These are phyloP conservation scores for Oncorhynchus tshawytscha DNA, from an alignment of 2,113 vertebrate species.

Conservation along the genomic window DNA sequence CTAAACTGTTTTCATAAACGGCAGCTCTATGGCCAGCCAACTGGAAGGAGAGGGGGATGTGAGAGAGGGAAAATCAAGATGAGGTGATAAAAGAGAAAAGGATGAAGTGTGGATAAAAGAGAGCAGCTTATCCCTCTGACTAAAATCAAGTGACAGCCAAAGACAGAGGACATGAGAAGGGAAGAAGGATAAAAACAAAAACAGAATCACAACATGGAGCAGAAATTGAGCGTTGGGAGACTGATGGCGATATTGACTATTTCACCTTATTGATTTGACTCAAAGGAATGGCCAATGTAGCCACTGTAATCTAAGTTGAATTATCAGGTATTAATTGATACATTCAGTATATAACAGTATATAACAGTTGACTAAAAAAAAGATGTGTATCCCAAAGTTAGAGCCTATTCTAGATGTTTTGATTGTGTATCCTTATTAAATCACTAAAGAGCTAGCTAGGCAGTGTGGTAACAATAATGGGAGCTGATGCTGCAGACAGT, in stretches of 20 bases:
- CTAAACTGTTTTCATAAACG: slow-evolving; percentile 58
- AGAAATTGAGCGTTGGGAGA: slow-evolving; percentile 37
- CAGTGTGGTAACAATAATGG: slow-evolving; percentile 12
- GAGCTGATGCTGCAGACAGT: not conserved
- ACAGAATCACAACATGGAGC: slow-evolving; percentile 29
- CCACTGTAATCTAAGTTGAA: not conserved
- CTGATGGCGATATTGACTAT: slow-evolving; percentile 24
- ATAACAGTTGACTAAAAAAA: not conserved
- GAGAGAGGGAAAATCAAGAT: slow-evolving; percentile 39
- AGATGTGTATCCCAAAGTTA: not conserved
- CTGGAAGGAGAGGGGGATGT: slow-evolving; percentile 51
- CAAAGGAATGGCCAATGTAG: not conserved
- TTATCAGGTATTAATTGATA: not conserved
- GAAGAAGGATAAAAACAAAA: slow-evolving; percentile 18
- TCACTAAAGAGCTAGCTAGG: not conserved
- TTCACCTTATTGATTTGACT: not conserved
- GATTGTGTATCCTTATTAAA: not conserved
- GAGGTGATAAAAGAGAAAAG: slow-evolving; percentile 61
- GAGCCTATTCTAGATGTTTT: not conserved
- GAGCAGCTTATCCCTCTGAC: slow-evolving; percentile 61
- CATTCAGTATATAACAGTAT: not conserved
- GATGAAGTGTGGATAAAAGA: slow-evolving; percentile 72
- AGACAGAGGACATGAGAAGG: slow-evolving; percentile 51
- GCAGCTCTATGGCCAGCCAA: slow-evolving; percentile 39
- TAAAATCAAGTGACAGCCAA: slow-evolving; percentile 56